Base-by-base conservation (phyloP, 1,140 invertebrate genomes). In the Aphelenchoides avenae region DNA sequence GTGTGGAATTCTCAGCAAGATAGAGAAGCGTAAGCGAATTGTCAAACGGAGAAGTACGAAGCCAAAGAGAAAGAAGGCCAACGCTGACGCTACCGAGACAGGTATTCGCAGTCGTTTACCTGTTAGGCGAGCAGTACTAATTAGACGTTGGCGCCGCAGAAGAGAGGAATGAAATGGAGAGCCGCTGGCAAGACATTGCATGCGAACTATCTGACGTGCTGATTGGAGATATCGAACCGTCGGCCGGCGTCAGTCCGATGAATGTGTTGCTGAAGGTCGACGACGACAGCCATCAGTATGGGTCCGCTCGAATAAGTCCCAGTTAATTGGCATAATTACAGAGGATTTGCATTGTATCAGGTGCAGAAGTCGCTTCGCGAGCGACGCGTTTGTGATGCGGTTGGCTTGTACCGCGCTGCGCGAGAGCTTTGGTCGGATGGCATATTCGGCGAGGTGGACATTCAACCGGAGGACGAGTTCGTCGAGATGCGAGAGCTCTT, bases 351-450 rank as follows among this genome's bases (percentile, higher is more conserved):
- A 0, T 33, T 69, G 39, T 20, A 68, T 11, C 27, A 61, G 39
- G 53, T 65, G 37, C 63, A 65, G 41, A n/a, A 31, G 18, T 52
- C 63, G 7, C 43, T 65, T 18, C 66, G 66, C 27, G 46, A 20
- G 24, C 31, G 43, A 30, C 43, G 52, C 20, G 30, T 65, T 31
- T 11, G 26, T 15, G 63, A 65, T 42, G 63, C 63, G 15, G 60
- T 70, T 40, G 66, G 58, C 36, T 15, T 65, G 37, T 70, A 57
- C 37, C 62, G 37, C 5, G 33, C 36, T 34, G 67, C 63, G 11
- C 55, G 61, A 43, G 33, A 31, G 24, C 20, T 69, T 13, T 64
- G 61, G 63, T 61, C 68, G 2, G 63, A 65, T 4, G 58, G 58
- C 15, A 56, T 51, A 13, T 65, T 65, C 39, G 63, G 63, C 15